Base-by-base conservation (phyloP, 1,140 invertebrate genomes). In the Rhynchophorus ferrugineus region DNA sequence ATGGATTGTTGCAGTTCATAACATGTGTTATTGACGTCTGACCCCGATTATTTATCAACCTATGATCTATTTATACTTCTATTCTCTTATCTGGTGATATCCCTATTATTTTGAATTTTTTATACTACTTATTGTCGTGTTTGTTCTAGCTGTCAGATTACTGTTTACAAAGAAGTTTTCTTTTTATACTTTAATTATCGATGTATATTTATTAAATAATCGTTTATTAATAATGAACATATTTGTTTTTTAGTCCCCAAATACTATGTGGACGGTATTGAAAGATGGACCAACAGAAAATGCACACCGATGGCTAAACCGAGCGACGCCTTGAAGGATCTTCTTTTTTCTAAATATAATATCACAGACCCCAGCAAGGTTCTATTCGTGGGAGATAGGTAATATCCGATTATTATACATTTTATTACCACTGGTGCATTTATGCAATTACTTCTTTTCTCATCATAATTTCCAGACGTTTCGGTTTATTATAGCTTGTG, bases 311-410 rank as follows among this genome's bases (percentile, higher is more conserved):
- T 52, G 21, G 49, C 49, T 9, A 52, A 52, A 34, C 49, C 49
- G 8, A 21, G 49, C 8, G 6, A n/a, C 1, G 13, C 24, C 3
- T 24, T 52, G 6, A 36, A 38, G 34, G 14, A 37, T 21, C 18
- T 29, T 6, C 17, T 52, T 3, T n/a, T 3, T 6, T 20, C 22
- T 7, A 44, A 43, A 51, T 51, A 39, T 36, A 6, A 22, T 3
- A 45, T 52, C 18, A 21, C 42, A 11, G 35, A 52, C 9, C 2
- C 8, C 22, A 17, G 16, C 7, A n/a, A 24, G 3, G 39, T 51
- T 35, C 20, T 51, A 35, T 41, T 51, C 13, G 29, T 51, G 2
- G 49, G 49, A 6, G 49, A 52, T 22, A 52, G 39, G 49, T 52
- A 44, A 22, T 41, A 42, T 29, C 11, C 24, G 5, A 6, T 5